A percentile compares a stretch with the other conserved stretches of the same genome.
Conservation (phyloP, 2,797 vertebrate genomes). For the Leuciscus waleckii region DNA sequence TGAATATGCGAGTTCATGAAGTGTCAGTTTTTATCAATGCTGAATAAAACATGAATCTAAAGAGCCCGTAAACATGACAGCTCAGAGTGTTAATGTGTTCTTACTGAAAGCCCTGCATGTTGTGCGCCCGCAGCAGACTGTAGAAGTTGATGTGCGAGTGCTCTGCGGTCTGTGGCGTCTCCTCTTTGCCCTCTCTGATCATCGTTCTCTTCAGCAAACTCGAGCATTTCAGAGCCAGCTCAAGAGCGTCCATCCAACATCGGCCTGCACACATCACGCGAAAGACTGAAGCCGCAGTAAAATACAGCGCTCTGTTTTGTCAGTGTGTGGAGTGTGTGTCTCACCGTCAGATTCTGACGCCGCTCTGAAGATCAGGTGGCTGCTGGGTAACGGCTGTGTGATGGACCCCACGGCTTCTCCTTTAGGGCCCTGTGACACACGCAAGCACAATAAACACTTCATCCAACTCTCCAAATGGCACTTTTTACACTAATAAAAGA, state of each 20-base stretch:
- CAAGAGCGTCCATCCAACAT: constrained; percentile 99
- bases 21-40: background rate
- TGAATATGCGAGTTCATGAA: background rate
- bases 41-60: background rate
- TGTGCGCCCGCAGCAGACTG: constrained; percentile 92
- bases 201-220: constrained; percentile 96
- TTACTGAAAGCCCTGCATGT: constrained; percentile 93
- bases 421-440: constrained; percentile 89
- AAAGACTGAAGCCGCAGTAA: background rate
- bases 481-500: background rate
- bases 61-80: background rate
- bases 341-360: constrained; percentile 98
- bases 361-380: constrained; percentile 96
- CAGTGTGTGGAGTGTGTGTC: background rate
- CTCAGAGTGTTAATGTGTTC: constrained; percentile 56
- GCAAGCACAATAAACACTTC: background rate
- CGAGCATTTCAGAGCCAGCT: constrained; percentile 97
- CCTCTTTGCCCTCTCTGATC: constrained; percentile 97
- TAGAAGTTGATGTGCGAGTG: constrained; percentile 91
- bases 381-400: constrained; percentile 97
- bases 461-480: background rate
- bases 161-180: constrained; percentile 82
- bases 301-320: background rate
- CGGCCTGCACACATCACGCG: constrained; percentile 79
- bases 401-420: constrained; percentile 98